phyloP scores from a whole-genome alignment of 2,888 invertebrate genomes.

The Petrolisthes cinctipes region DNA sequence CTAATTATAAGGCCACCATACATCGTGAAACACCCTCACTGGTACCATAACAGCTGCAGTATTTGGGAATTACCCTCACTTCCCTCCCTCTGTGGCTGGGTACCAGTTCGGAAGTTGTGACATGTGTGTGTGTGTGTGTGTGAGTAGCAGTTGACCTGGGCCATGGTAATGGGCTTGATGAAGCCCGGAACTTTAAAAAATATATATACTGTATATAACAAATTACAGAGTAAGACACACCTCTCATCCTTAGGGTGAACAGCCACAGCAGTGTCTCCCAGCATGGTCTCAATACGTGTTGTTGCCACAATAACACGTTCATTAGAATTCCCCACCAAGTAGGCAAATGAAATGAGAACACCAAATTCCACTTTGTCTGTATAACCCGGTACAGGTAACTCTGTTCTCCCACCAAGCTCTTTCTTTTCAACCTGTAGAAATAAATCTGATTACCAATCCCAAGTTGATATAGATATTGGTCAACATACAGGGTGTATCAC shows the following conservation, averaged over 20 bases:
- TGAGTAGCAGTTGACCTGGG: background rate
- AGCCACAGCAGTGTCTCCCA: conserved; percentile 96
- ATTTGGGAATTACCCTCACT: no score
- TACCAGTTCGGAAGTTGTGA: no score
- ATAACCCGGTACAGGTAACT: conserved; percentile 91
- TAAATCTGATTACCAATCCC: background rate
- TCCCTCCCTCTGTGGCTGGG: no score
- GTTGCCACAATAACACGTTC: conserved; percentile 95
- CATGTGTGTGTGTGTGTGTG: no score
- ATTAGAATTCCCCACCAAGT: conserved; percentile 78
- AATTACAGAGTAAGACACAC: conserved; percentile 18
- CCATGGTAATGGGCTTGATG: background rate
- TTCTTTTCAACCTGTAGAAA: conserved; percentile 84
- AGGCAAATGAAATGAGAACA: conserved; percentile 90
- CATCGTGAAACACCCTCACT: no score
- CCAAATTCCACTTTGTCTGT: conserved; percentile 86
- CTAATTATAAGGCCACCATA: no score
- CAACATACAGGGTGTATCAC: no score
- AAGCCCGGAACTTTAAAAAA: no score
- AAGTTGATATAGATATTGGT: no score
- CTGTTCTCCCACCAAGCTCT: conserved; percentile 86
- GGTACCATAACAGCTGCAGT: no score
- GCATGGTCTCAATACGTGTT: conserved; percentile 97
- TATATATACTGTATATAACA: background rate
- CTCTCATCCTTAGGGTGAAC: conserved; percentile 86